A percentile compares a stretch with the other conserved stretches of the same genome.
phyloP scores from a whole-genome alignment of 1,140 invertebrate genomes.

The Meloidogyne exigua region DNA sequence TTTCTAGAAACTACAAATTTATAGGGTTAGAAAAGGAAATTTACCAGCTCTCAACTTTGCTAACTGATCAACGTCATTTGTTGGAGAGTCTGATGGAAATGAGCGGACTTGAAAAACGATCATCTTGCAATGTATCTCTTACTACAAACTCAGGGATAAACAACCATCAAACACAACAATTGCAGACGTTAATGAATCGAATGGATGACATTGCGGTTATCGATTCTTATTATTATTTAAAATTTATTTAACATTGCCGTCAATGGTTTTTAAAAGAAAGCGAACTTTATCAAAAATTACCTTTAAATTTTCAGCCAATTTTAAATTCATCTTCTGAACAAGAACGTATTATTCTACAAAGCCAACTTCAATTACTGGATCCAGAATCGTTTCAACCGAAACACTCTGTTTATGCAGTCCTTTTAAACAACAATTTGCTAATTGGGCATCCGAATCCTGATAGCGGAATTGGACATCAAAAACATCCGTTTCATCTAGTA shows the following conservation, averaged over 20 bases:
- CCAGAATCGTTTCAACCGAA: conserved; percentile 53
- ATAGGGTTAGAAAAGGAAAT: conserved; percentile 92
- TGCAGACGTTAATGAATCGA: conserved; percentile 69
- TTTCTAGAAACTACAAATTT: too few species aligned
- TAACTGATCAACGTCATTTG: conserved; percentile 87
- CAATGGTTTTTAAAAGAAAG: conserved; percentile 3
- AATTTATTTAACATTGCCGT: background rate
- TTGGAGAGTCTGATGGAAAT: conserved; percentile 77
- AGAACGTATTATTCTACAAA: conserved; percentile 57
- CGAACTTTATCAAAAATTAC: background rate
- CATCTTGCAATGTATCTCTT: conserved; percentile 70
- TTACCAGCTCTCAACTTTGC: conserved; percentile 90
- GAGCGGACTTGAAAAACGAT: conserved; percentile 53
- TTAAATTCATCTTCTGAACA: conserved; percentile 50
- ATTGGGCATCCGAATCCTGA: conserved; percentile 42
- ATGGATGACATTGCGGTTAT: conserved; percentile 63
- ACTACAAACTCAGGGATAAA: conserved; percentile 59
- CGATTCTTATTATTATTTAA: conserved; percentile 2
- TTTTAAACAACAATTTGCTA: conserved; percentile 51
- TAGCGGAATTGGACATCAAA: conserved; percentile 6
- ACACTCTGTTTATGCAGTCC: conserved; percentile 55
- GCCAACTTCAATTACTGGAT: conserved; percentile 55
- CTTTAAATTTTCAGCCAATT: conserved; percentile 40
- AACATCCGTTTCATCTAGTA: conserved; percentile 25
- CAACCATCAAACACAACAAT: conserved; percentile 64